A percentile compares a stretch with the other conserved stretches of the same genome.
phyloP scores from a whole-genome alignment of 2,888 invertebrate species.

The Tyria jacobaeae region DNA sequence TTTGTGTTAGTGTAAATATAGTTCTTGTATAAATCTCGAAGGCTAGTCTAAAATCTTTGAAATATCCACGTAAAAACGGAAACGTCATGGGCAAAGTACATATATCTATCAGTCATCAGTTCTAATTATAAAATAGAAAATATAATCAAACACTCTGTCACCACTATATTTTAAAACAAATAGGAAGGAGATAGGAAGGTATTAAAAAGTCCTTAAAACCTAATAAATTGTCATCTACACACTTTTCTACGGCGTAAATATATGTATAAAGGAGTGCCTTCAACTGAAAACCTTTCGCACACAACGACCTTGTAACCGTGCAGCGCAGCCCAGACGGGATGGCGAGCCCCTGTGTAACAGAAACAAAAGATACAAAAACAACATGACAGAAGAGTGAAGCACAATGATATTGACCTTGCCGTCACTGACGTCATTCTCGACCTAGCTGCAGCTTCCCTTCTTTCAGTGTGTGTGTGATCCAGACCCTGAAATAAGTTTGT shows the following conservation, averaged over 20 bases:
- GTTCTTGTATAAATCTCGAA: too few relatives aligned
- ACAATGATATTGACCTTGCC: conserved; percentile 85
- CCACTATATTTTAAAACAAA: too few relatives aligned
- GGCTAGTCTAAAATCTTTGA: too few relatives aligned
- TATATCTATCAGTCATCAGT: too few relatives aligned
- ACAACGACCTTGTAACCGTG: conserved; percentile 53
- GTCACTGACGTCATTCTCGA: conserved; percentile 87
- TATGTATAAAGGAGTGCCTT: conserved; percentile 27
- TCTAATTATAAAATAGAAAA: too few relatives aligned
- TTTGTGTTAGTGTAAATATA: too few relatives aligned
- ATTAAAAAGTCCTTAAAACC: conserved; percentile 22
- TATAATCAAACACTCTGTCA: too few relatives aligned
- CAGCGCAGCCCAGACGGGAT: conserved; percentile 76
- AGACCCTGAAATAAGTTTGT: conserved; percentile 76
- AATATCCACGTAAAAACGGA: too few relatives aligned
- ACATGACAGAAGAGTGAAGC: conserved; percentile 58
- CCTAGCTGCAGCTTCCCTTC: conserved; percentile 84
- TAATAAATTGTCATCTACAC: conserved; percentile 35
- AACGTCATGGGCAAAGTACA: too few relatives aligned
- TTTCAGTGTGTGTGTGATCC: conserved; percentile 76
- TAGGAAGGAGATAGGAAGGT: background rate
- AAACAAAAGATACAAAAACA: conserved; percentile 45
- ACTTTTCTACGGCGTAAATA: conserved; percentile 37
- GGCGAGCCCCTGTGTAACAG: conserved; percentile 67
- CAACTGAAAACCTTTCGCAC: conserved; percentile 41